Conservation (phyloP, 1,140 invertebrate genomes). For the Tetramorium alpestre region DNA sequence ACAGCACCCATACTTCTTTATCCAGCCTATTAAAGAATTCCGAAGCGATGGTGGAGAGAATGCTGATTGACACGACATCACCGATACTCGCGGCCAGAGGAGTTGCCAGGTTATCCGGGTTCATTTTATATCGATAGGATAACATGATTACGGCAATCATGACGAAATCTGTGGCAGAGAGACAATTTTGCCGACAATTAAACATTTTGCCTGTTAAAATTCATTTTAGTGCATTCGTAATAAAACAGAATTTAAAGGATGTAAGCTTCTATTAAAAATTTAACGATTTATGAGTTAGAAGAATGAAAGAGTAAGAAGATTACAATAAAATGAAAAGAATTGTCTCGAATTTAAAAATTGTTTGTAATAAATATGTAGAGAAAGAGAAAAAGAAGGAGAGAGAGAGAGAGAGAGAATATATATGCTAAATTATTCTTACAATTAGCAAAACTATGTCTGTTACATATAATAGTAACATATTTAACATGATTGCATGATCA, state of each 20-base stretch:
- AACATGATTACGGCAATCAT: constrained; percentile 94
- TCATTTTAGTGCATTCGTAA: neutral
- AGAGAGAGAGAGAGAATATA: neutral
- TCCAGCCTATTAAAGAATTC: constrained; percentile 89
- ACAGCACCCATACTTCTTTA: constrained; percentile 88
- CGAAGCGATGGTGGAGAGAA: constrained; percentile 92
- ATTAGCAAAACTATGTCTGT: neutral
- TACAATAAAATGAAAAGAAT: neutral
- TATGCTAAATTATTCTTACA: neutral
- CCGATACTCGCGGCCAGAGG: constrained; percentile 98
- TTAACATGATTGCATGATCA: neutral
- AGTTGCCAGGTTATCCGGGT: constrained; percentile 98
- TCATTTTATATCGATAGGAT: constrained; percentile 93
- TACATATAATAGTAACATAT: neutral
- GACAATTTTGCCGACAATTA: neutral
- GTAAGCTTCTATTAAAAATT: neutral
- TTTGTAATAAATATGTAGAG: neutral
- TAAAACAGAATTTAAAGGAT: neutral
- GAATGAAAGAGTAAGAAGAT: neutral
- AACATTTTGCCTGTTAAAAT: neutral
- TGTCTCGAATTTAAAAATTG: neutral
- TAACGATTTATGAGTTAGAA: neutral
- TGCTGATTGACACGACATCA: constrained; percentile 95
- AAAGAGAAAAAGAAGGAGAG: neutral
- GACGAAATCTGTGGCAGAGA: constrained; percentile 90